Evolutionary conservation across 2,888 invertebrate genomes (phyloP), one percentile per base, ranked within the genome.

Genomic region (Hypsopygia costalis): DNA sequence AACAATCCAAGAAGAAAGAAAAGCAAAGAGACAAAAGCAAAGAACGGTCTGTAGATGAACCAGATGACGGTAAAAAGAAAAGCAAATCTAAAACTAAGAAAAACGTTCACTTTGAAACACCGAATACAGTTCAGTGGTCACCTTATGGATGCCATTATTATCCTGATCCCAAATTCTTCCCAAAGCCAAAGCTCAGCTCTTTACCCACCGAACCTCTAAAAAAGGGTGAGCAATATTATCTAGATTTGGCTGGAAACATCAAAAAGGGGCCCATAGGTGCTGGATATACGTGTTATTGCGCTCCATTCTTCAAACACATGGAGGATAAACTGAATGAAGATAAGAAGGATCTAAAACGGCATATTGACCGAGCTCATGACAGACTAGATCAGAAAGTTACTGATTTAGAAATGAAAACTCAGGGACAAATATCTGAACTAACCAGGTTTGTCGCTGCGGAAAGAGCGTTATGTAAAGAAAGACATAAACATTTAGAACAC

Each of bases 201-300:
- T 81, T 97, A 48, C 97, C 97, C 50, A 91, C 94, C 71, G 96
- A 97, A 74, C 97, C 97, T 0, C 82, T 97, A 11, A 91, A 91
- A 58, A 93, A 94, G 62, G 98, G 98, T 45, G 97, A 97, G 80
- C 97, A 98, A 76, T 98, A 98, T 78, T 98, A 94, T 77, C 89
- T 98, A 54, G 98, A 98, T 76, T 90, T 98, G 52, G 97, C 97
- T 8, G 98, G 98, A 1, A 97, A 98, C 69, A 96, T 98, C 47
- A 93, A 96, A 58, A 98, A 98, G 83, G 98, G 98, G 1, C 98
- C 98, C 0, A 94, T 97, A n/a, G 97, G 98, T 0, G 94, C 96
- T 1, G 97, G 97, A 0, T 96, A 97, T 72, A 95, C 95, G 0
- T 97, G 97, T 76, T 97, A 96, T 69, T 98, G 98, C 70, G 96